Conservation (phyloP, 2,113 vertebrate genomes). For the Oreochromis niloticus region DNA sequence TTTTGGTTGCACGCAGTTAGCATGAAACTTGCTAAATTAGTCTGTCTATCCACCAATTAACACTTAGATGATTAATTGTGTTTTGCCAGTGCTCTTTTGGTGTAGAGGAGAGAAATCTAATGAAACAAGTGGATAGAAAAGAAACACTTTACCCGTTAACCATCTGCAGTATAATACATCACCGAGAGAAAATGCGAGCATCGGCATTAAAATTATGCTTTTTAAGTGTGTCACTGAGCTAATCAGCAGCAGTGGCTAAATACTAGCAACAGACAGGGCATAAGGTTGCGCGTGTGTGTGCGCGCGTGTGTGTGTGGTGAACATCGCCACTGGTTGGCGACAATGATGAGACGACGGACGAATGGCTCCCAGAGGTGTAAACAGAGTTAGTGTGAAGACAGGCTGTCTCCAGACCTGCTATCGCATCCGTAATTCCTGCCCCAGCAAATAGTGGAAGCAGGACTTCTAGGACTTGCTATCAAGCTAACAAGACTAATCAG, state of each 20-base stretch:
- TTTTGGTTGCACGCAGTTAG: constrained; percentile 49
- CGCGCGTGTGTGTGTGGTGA: not conserved
- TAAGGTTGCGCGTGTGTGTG: not conserved
- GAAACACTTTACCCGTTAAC: not conserved
- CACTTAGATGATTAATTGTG: constrained; percentile 60
- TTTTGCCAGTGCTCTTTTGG: constrained; percentile 29
- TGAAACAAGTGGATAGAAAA: not conserved
- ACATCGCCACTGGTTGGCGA: constrained; percentile 42
- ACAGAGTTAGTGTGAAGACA: constrained; percentile 68
- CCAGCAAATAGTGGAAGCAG: constrained; percentile 9
- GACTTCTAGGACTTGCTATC: constrained; percentile 13
- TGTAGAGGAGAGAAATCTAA: not conserved
- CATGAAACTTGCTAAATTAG: constrained; percentile 64
- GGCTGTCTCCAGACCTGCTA: constrained; percentile 62
- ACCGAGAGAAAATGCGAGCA: not conserved
- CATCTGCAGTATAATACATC: constrained; percentile 8
- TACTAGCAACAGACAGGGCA: not conserved
- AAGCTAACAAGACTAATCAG: constrained; percentile 51
- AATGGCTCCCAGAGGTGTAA: constrained; percentile 70
- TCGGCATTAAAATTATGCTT: not conserved
- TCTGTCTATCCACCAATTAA: constrained; percentile 68
- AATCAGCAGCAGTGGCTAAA: not conserved
- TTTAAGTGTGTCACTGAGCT: not conserved
- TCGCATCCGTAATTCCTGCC: constrained; percentile 52
- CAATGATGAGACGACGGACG: constrained; percentile 51